phyloP scores from a whole-genome alignment of 2,113 vertebrate species.

The Odocoileus hemionus region DNA sequence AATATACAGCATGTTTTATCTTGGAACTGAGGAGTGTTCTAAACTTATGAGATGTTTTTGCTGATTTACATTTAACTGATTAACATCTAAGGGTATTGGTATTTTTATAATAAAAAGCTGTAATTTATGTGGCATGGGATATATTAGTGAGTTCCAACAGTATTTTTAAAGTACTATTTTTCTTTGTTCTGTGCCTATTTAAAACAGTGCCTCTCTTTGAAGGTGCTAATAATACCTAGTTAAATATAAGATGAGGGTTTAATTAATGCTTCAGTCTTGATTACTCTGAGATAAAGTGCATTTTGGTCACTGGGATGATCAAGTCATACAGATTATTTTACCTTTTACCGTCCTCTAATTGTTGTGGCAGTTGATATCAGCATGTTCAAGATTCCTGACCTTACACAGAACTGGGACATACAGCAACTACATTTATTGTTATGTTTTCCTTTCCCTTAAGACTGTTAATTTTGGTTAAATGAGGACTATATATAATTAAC shows the following conservation, averaged over 20 bases:
- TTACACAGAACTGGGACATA: neutral
- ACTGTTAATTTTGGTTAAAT: neutral
- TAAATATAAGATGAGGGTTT: constrained; percentile 67
- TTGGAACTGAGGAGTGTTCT: constrained; percentile 74
- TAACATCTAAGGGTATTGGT: constrained; percentile 70
- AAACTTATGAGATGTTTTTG: constrained; percentile 69
- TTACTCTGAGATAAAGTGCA: constrained; percentile 37
- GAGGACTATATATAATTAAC: neutral
- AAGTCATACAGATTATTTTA: constrained; percentile 43
- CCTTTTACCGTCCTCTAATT: neutral
- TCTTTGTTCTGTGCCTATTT: constrained; percentile 74
- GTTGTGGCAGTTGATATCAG: constrained; percentile 16
- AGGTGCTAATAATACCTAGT: constrained; percentile 73
- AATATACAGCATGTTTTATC: constrained; percentile 78
- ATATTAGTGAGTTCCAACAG: constrained; percentile 63
- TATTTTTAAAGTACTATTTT: constrained; percentile 69
- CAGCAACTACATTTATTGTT: neutral
- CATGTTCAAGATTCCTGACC: constrained; percentile 19
- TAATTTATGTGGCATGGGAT: constrained; percentile 75
- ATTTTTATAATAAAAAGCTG: constrained; percentile 75
- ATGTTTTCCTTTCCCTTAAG: neutral
- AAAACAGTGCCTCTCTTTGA: constrained; percentile 71
- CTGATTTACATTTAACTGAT: constrained; percentile 74
- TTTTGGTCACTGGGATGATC: constrained; percentile 43
- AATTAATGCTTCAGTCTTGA: constrained; percentile 65